Evolutionary conservation across 2,113 vertebrate genomes (phyloP).

Genomic region (Platysternon megacephalum): DNA sequence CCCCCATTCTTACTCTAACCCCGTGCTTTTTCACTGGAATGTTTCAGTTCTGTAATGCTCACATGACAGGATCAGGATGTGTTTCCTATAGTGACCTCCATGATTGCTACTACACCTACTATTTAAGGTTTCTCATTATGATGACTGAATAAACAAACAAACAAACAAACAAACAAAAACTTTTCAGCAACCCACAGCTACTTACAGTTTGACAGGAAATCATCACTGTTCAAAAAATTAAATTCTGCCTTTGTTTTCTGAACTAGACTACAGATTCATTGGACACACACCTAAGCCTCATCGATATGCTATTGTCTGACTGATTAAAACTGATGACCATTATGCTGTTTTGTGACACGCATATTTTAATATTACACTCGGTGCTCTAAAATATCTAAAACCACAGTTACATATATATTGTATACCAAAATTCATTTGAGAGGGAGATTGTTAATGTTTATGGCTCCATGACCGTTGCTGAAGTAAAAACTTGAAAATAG

Average conservation of each 20-base stretch:
- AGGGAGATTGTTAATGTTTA: neutral
- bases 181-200: neutral
- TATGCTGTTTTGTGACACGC: neutral
- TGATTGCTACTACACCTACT: rapidly evolving
- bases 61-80: neutral
- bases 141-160: neutral
- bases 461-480: neutral
- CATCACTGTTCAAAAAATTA: constrained; percentile 17
- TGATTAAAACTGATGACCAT: constrained; percentile 36
- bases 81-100: neutral
- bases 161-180: neutral
- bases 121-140: neutral
- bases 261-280: constrained; percentile 43
- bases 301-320: constrained; percentile 47
- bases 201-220: constrained; percentile 51
- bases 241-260: constrained; percentile 29
- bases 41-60: neutral
- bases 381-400: neutral
- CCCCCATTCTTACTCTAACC: neutral
- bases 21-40: neutral
- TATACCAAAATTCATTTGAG: neutral
- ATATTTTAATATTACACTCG: neutral
- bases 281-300: constrained; percentile 49
- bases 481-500: neutral
- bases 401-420: no score